Evolutionary conservation across 2,888 invertebrate species (phyloP).

Genomic region (Nezara viridula): DNA sequence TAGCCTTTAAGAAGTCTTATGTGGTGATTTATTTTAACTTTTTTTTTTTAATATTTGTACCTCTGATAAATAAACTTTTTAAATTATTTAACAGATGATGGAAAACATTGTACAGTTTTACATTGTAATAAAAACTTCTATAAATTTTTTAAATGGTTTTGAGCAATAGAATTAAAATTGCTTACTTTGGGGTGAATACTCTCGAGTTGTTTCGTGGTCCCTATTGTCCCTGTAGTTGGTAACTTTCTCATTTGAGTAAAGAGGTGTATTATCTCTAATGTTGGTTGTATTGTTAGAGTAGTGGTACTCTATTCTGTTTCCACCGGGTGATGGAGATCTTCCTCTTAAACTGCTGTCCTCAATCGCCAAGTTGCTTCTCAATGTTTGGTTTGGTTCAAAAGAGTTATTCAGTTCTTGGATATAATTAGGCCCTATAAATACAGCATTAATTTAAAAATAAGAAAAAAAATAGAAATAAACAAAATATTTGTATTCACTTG

Average conservation of each 20-base stretch:
- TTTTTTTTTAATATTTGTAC: no score
- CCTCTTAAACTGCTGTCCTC: slow-evolving; percentile 57
- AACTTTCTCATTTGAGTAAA: slow-evolving; percentile 58
- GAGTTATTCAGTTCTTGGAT: slow-evolving; percentile 15
- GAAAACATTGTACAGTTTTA: no score
- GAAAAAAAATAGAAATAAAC: no score
- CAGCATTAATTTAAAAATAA: background rate
- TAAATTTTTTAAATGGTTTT: background rate
- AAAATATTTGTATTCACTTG: no score
- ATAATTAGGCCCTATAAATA: slow-evolving; percentile 3
- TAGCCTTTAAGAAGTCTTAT: no score
- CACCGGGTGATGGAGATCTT: slow-evolving; percentile 67
- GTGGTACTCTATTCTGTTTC: slow-evolving; percentile 63
- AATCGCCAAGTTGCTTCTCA: slow-evolving; percentile 49
- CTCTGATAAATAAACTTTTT: no score
- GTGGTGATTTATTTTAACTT: no score
- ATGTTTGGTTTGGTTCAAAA: slow-evolving; percentile 22
- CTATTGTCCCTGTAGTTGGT: slow-evolving; percentile 54
- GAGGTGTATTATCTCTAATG: slow-evolving; percentile 40
- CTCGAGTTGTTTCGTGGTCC: slow-evolving; percentile 52
- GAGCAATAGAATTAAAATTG: background rate
- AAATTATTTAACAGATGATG: no score
- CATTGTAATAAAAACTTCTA: no score
- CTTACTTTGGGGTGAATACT: slow-evolving; percentile 59
- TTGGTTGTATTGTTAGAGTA: slow-evolving; percentile 60